Base-by-base conservation (phyloP, 2,888 invertebrate species). In the Scaptomyza polygonia region DNA sequence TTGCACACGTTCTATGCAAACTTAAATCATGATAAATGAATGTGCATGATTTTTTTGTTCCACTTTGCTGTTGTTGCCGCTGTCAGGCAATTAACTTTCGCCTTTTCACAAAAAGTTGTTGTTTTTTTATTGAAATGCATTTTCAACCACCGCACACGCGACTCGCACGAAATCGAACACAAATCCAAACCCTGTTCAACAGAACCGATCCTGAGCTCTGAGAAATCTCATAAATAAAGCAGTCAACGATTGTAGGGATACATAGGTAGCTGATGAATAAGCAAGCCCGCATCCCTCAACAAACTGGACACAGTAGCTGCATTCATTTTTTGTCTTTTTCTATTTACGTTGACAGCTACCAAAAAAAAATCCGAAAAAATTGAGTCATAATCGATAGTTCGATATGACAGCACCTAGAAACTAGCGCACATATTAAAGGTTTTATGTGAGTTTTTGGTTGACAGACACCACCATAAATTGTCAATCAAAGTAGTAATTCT, bases 1-100 rank as follows among this genome's bases (percentile, higher is more conserved):
- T 78, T 78, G 79, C 83, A 77, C 81, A 72, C 81, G 73, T 66
- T 73, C 79, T 68, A 84, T 81, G 77, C 87, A 80, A 86, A 83
- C 85, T 74, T 84, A 86, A 86, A 89, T 74, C 84, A 78, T 86
- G 89, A 89, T 88, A 88, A 89, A 89, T 89, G 84, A 86, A 67
- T 81, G 70, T 63, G 42, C 47, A 70, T 69, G 88, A 69, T 70
- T 72, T 52, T 45, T 29, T 53, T 65, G 8, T 39, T 16, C 5
- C 9, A 39, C 16, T 39, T 39, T 9, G 25, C 49, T 47, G 48
- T 44, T 58, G 58, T 61, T 63, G 62, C 57, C 62, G 54, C 49
- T 72, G 66, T 77, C 61, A 55, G 66, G 66, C 87, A 82, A 87
- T 82, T 82, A 87, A 82, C 85, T 86, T 84, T 53, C 77, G 83